Base-by-base conservation (phyloP, 2,113 vertebrate genomes). In the Bubalus kerabau region DNA sequence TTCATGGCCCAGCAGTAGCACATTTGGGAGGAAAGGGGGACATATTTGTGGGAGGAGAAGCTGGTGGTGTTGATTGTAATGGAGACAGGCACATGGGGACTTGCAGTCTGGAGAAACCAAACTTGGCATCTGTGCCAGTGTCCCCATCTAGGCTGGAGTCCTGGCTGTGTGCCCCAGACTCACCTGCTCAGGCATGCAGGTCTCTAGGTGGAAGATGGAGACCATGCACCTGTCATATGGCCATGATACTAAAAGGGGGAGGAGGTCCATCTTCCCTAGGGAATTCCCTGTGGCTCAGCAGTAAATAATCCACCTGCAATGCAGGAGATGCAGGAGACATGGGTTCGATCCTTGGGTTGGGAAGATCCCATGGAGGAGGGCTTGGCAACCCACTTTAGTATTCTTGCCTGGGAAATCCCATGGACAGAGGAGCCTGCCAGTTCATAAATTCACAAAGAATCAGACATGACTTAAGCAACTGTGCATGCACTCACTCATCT, bases 151-250 rank as follows among this genome's bases (percentile, higher is more conserved):
- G 30, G 17, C 56, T 52, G 52, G 50, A 84, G 57, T 40, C 6
- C 23, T 71, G 90, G 14, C 54, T 6, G 6, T 46, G 32, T 1
- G 12, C 6, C 26, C 2, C 40, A 30, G 32, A 40, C 26, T 40
- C 52, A 36, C 24, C 32, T 10, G 36, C 71, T 40, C 57, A 26
- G 80, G 19, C 15, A 16, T 52, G 16, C 17, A 54, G 71, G 12
- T 43, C 46, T 56, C 28, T 56, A 26, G 71, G 46, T 54, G 54
- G 15, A n/a, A 11, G 40, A 3, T 32, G 76, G 52, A 62, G 43
- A 89, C 36, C 4, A 2, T 30, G 3, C 0, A 2, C 24, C 7
- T 23, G n/a, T n/a, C 56, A 9, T 3, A 1, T 2, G 46, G 54
- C 32, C 28, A 2, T 16, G 54, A 54, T 28, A 12, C 62, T 89